Percentiles rank a stretch among this genome's conserved stretches.
Conservation (phyloP, 2,797 vertebrate genomes). For the Rhinatrema bivittatum region DNA sequence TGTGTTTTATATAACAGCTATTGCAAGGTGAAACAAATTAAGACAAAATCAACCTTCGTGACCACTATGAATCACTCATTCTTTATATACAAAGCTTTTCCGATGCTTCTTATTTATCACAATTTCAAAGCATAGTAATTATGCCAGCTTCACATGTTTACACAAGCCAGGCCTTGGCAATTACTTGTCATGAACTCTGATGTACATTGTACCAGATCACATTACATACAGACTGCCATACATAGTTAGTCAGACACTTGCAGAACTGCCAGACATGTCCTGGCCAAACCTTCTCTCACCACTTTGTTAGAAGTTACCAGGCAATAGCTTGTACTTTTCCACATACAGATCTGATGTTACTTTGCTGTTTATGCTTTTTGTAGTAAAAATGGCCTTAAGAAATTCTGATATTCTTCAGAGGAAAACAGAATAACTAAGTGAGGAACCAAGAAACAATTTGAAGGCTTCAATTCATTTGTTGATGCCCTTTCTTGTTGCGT, state of each 20-base stretch:
- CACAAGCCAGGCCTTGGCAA: constrained; percentile 8
- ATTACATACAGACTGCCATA: neutral
- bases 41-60: neutral
- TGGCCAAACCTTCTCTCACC: rapidly evolving
- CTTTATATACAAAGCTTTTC: neutral
- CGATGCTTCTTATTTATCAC: neutral
- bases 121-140: neutral
- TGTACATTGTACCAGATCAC: rapidly evolving
- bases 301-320: too few relatives aligned
- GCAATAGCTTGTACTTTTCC: too few relatives aligned
- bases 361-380: too few relatives aligned
- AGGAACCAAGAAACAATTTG: too few relatives aligned
- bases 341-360: too few relatives aligned
- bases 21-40: neutral
- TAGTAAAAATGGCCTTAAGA: too few relatives aligned
- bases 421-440: too few relatives aligned
- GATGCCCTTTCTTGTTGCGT: too few relatives aligned
- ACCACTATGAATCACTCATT: neutral
- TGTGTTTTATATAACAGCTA: too few relatives aligned
- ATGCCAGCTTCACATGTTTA: neutral
- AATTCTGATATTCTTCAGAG: too few relatives aligned
- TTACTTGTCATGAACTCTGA: neutral
- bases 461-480: too few relatives aligned
- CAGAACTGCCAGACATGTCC: constrained; percentile 11
- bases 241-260: too few relatives aligned